Conservation (phyloP, 2,888 invertebrate genomes). For the Homarus gammarus region DNA sequence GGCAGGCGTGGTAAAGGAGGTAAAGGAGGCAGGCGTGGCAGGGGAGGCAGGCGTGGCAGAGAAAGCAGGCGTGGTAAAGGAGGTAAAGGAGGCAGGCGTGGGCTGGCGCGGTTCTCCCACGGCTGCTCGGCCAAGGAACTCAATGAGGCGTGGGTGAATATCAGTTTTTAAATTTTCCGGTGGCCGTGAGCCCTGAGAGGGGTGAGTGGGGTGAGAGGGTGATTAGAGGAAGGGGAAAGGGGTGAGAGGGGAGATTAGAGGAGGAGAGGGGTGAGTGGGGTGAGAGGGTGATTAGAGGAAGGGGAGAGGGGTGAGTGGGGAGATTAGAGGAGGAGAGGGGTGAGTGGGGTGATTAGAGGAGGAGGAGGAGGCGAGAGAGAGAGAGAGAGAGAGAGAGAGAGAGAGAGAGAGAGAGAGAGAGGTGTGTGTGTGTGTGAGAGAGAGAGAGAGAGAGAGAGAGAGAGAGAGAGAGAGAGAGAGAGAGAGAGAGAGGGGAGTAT, state of each 20-base stretch:
- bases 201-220: neutral
- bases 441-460: neutral
- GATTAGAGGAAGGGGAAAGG: no score
- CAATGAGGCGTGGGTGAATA: constrained; percentile 5
- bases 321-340: neutral
- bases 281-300: neutral
- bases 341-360: neutral
- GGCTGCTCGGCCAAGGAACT: neutral
- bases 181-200: neutral
- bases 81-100: neutral
- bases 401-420: neutral
- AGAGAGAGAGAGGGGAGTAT: neutral
- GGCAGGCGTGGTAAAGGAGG: neutral
- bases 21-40: neutral
- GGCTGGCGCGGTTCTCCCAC: neutral
- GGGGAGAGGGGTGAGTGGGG: neutral
- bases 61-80: neutral
- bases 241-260: no score
- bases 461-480: neutral
- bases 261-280: no score
- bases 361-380: neutral
- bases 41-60: neutral
- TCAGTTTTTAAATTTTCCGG: constrained; percentile 20
- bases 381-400: neutral
- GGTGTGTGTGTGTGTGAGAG: no score